These are phyloP conservation scores for Lasioglossum pauxillum DNA, from an alignment of 2,888 invertebrate genomes.

Conservation along the genomic window DNA sequence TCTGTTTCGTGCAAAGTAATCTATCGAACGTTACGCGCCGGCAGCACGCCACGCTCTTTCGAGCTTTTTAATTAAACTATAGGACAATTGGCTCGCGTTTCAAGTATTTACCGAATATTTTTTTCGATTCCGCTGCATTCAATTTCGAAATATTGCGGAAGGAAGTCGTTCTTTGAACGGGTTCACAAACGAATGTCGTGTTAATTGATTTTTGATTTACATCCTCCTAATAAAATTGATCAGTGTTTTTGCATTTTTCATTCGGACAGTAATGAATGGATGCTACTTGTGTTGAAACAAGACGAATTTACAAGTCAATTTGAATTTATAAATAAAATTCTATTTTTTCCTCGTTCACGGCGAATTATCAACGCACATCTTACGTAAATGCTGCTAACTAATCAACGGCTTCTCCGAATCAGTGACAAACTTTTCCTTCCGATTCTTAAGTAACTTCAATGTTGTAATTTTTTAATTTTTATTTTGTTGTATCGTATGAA, in stretches of 20 bases:
- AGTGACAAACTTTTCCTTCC: not conserved
- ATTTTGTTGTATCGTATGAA: no score
- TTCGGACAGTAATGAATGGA: not conserved
- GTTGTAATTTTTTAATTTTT: no score
- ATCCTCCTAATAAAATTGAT: not conserved
- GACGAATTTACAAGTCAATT: not conserved
- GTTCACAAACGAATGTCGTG: not conserved
- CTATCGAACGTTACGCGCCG: not conserved
- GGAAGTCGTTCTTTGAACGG: no score
- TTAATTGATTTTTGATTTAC: not conserved
- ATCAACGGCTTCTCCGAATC: not conserved
- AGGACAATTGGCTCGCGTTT: not conserved
- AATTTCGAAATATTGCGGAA: not conserved
- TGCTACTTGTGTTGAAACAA: not conserved
- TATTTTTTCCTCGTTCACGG: not conserved
- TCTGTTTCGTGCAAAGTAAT: constrained; percentile 25
- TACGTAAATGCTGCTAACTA: not conserved
- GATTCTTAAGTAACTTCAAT: no score
- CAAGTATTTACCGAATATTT: constrained; percentile 30
- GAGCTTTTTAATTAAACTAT: constrained; percentile 52
- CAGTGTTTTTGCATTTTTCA: not conserved
- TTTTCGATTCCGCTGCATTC: not conserved
- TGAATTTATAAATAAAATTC: not conserved
- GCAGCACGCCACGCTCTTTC: not conserved
- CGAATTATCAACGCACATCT: not conserved